phyloP scores from a whole-genome alignment of 1,140 invertebrate species.

The Saccostrea glomerata region DNA sequence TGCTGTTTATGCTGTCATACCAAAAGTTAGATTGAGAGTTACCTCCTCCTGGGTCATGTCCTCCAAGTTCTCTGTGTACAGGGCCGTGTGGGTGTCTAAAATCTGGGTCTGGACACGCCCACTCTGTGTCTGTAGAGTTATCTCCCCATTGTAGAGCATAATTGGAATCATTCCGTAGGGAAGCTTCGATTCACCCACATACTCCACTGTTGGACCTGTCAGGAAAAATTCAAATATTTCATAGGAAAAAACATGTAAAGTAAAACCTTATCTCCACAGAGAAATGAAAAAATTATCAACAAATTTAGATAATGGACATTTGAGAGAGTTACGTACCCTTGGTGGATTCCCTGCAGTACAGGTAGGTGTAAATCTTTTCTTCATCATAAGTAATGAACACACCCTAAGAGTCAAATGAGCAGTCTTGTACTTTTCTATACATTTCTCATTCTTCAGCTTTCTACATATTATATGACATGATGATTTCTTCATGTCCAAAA shows the following conservation, averaged over 20 bases:
- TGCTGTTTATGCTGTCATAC: too few relatives aligned
- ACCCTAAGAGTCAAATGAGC: constrained; percentile 78
- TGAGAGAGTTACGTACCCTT: constrained; percentile 83
- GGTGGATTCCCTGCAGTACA: constrained; percentile 89
- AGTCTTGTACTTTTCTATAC: not conserved
- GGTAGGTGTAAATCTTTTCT: constrained; percentile 88
- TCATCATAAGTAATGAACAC: constrained; percentile 91
- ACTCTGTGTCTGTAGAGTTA: constrained; percentile 86
- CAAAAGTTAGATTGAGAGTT: not conserved
- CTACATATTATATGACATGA: too few relatives aligned
- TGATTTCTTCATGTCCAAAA: too few relatives aligned
- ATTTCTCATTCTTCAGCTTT: too few relatives aligned
- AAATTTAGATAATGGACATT: too few relatives aligned
- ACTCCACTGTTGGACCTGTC: constrained; percentile 74
- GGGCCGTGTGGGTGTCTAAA: constrained; percentile 83
- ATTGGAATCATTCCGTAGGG: constrained; percentile 89
- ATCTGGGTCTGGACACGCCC: constrained; percentile 87
- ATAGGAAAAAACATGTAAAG: not conserved
- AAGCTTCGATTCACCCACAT: constrained; percentile 86
- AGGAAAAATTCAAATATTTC: not conserved
- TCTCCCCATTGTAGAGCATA: constrained; percentile 89
- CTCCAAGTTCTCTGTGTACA: constrained; percentile 68
- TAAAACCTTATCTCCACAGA: not conserved
- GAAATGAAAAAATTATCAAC: not conserved
- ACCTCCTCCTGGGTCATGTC: constrained; percentile 68